Base-by-base conservation (phyloP, 2,888 invertebrate species). In the Arrhopalites spinosus region DNA sequence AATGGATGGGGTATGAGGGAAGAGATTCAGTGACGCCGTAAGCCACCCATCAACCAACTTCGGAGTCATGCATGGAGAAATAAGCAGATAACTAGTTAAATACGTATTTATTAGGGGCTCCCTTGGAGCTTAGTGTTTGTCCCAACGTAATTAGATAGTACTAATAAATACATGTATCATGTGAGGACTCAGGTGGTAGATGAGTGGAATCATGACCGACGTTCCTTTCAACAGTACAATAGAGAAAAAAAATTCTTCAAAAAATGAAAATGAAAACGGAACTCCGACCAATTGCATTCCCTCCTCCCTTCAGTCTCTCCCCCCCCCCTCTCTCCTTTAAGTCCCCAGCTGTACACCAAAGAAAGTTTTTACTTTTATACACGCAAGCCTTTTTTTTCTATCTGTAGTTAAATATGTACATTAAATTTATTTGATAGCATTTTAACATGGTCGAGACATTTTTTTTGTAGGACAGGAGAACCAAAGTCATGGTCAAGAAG, bases 81-180 rank as follows among this genome's bases (percentile, higher is more conserved):
- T 63, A 63, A 72, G 47, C 8, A 72, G 63, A 47, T 63, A 72
- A 72, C 61, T 72, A 72, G 61, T 45, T 63, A 72, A 72, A 47
- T 72, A 43, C 47, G 61, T 45, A 63, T 72, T 63, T 72, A 72
- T 72, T 72, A 47, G n/a, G 61, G 45, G 2, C 72, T 72, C 72
- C 72, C 72, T 72, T 63, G 20, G 63, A 70, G 69, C 30, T n/a
- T 25, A 56, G 71, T 71, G 59, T 59, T 59, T 69, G 25, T 69
- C 50, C 67, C 71, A 20, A 29, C 63, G 71, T 72, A 75, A 75
- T 75, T 75, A 75, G 75, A 71, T 66, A 20, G 2, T 64, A 75
- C 72, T 75, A 75, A 75, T 75, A 75, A 75, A 75, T 75, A 75
- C 75, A 72, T 47, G 64, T 70, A 36, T 71, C 11, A 59, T 11